Percentiles rank a stretch among this genome's conserved stretches.
phyloP scores from a whole-genome alignment of 2,113 vertebrate species.

The Ceyx margarethae region DNA sequence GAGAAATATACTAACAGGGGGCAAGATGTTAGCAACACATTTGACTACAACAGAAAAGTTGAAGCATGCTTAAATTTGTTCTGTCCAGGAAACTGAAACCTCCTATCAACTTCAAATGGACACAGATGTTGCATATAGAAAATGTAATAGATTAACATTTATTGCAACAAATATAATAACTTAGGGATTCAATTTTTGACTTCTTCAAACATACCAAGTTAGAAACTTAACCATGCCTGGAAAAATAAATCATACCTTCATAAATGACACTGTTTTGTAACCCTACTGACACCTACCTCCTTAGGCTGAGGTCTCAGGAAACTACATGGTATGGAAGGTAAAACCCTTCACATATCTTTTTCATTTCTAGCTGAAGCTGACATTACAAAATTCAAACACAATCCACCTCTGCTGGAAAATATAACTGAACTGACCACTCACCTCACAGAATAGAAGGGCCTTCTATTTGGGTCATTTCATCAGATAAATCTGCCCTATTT shows the following conservation, averaged over 20 bases:
- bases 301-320: not conserved
- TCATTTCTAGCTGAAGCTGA: not conserved
- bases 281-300: not conserved
- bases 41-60: not conserved
- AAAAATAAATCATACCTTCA: not conserved
- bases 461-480: not conserved
- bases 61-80: not conserved
- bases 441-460: not conserved
- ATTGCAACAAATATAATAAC: not conserved
- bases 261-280: not conserved
- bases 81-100: not conserved
- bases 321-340: rapidly evolving
- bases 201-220: not conserved
- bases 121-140: not conserved
- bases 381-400: not conserved
- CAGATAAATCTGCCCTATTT: not conserved
- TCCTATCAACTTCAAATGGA: not conserved
- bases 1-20: not conserved
- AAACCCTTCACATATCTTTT: not conserved
- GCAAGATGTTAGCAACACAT: not conserved
- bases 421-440: not conserved
- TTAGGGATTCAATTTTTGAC: not conserved
- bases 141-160: not conserved
- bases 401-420: not conserved
- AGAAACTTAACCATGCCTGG: not conserved